phyloP scores from a whole-genome alignment of 2,797 vertebrate genomes.

The Sternarchorhynchus goeldii region DNA sequence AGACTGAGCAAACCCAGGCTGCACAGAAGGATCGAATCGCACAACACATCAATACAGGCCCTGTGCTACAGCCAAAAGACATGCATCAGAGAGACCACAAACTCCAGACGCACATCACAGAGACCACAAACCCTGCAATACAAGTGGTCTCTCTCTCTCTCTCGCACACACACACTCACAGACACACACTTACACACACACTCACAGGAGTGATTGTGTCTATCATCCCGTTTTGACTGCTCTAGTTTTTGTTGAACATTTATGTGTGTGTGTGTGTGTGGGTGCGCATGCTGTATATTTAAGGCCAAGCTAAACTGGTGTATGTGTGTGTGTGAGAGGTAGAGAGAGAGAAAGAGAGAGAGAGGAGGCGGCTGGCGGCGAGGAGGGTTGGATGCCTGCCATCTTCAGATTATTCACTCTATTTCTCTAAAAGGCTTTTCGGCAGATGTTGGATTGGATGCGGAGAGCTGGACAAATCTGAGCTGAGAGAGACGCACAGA shows the following conservation, averaged over 20 bases:
- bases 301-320: slow-evolving; percentile 59
- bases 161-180: slow-evolving; percentile 6
- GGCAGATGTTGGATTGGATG: slow-evolving; percentile 41
- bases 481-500: slow-evolving; percentile 7
- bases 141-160: no score
- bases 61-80: slow-evolving; percentile 18
- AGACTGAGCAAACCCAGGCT: background rate
- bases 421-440: slow-evolving; percentile 66
- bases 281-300: slow-evolving; percentile 52
- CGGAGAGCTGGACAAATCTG: slow-evolving; percentile 27
- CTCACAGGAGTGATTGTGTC: slow-evolving; percentile 5
- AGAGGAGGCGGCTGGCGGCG: slow-evolving; percentile 62
- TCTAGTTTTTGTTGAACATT: slow-evolving; percentile 21
- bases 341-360: slow-evolving; percentile 60
- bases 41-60: slow-evolving; percentile 22
- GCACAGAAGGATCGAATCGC: slow-evolving; percentile 18
- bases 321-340: slow-evolving; percentile 57
- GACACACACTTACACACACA: background rate
- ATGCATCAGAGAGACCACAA: slow-evolving; percentile 17
- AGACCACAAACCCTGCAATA: background rate
- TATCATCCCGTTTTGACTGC: slow-evolving; percentile 19
- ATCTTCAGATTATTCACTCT: slow-evolving; percentile 66
- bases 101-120: background rate
- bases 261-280: slow-evolving; percentile 26
- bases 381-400: slow-evolving; percentile 72